Evolutionary conservation across 1,140 invertebrate genomes (phyloP).

Genomic region (Latrodectus geometricus): DNA sequence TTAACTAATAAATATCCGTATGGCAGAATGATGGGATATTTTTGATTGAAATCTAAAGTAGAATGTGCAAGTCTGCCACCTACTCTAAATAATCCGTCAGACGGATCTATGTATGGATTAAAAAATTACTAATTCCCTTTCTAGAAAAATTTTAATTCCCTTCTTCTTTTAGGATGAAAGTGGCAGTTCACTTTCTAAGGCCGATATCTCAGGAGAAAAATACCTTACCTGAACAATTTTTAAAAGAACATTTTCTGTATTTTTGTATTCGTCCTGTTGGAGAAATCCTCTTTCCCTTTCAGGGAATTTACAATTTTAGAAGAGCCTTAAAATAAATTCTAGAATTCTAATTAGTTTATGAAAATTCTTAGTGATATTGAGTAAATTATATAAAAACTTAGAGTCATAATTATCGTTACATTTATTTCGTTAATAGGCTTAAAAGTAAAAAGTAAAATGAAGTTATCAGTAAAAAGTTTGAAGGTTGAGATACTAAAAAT

Average conservation of each 20-base stretch:
- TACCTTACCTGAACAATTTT: no score
- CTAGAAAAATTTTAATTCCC: no score
- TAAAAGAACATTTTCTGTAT: neutral
- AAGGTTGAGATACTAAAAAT: no score
- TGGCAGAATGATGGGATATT: slow-evolving; percentile 69
- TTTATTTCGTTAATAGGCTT: neutral
- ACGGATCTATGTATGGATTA: slow-evolving; percentile 66
- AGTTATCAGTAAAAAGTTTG: neutral
- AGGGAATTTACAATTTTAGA: no score
- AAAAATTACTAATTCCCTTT: slow-evolving; percentile 30
- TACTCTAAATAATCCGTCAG: slow-evolving; percentile 67
- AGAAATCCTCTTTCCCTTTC: neutral
- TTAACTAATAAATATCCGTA: neutral
- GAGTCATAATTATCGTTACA: neutral
- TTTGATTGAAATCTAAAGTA: slow-evolving; percentile 65
- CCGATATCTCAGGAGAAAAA: no score
- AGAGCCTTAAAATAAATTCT: no score
- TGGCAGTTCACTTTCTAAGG: neutral
- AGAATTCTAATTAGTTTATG: neutral
- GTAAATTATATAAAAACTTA: neutral
- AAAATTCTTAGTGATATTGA: neutral
- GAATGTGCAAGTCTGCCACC: slow-evolving; percentile 67
- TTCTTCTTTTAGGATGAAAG: neutral
- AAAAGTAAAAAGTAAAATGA: no score
- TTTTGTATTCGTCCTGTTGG: neutral